Evolutionary conservation across 2,797 vertebrate genomes (phyloP).

Genomic region (Bucorvus abyssinicus): DNA sequence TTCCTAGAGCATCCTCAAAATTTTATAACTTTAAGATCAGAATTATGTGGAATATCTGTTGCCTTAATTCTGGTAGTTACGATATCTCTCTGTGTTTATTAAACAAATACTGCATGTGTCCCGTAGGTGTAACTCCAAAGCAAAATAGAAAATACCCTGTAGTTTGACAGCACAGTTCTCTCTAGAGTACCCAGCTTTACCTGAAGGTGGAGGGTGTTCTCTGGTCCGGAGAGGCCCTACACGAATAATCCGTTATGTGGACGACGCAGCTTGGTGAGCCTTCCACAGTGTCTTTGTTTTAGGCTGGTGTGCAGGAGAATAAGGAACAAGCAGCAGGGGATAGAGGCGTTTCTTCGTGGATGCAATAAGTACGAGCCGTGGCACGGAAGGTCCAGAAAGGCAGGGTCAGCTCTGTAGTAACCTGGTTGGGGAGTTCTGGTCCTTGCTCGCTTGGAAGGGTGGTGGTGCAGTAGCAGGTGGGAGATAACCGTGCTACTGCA

Average conservation of each 20-base stretch:
- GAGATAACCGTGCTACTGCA: neutral
- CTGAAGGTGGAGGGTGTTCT: neutral
- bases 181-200: neutral
- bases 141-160: neutral
- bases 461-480: neutral
- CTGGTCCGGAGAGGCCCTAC: neutral
- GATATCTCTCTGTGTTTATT: neutral
- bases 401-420: neutral
- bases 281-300: neutral
- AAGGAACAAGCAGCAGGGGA: neutral
- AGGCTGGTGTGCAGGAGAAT: fast-evolving
- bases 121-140: neutral
- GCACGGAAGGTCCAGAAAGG: neutral
- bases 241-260: neutral
- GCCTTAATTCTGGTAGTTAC: neutral
- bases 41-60: neutral
- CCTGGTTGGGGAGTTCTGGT: neutral
- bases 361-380: neutral
- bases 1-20: neutral
- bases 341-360: neutral
- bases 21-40: neutral
- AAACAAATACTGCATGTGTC: neutral
- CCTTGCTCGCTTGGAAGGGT: neutral
- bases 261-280: neutral
- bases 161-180: neutral